Conservation (phyloP, 2,888 invertebrate genomes). For the Coecobrya sp. region DNA sequence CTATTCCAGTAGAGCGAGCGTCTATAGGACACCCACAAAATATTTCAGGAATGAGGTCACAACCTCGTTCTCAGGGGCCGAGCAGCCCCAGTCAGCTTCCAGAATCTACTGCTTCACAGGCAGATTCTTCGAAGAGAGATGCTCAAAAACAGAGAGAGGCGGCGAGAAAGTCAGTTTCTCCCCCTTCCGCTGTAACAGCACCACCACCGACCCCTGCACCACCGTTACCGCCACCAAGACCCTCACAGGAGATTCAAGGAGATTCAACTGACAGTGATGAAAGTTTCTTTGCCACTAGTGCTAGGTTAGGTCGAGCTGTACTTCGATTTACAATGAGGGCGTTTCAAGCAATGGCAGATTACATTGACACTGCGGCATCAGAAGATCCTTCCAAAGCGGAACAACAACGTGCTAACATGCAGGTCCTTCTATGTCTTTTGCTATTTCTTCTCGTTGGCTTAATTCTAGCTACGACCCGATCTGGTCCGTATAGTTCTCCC, state of each 20-base stretch:
- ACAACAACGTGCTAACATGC: conserved; percentile 89
- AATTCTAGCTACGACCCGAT: conserved; percentile 90
- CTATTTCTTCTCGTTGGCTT: conserved; percentile 93
- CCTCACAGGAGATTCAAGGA: not conserved
- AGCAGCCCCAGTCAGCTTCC: conserved; percentile 64
- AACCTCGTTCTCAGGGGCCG: conserved; percentile 15
- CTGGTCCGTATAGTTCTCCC: conserved; percentile 77
- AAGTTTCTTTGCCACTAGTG: conserved; percentile 78
- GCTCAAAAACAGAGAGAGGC: conserved; percentile 31
- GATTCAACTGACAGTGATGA: conserved; percentile 78
- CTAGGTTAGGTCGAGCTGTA: conserved; percentile 83
- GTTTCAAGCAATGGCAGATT: conserved; percentile 85
- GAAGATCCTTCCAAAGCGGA: conserved; percentile 84
- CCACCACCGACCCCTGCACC: not conserved
- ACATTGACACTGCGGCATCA: conserved; percentile 84
- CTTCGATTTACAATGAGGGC: conserved; percentile 83
- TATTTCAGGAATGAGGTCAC: conserved; percentile 1
- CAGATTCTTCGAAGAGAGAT: conserved; percentile 73
- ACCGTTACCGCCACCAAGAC: conserved; percentile 14
- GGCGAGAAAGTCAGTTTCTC: conserved; percentile 10
- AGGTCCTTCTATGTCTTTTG: conserved; percentile 93
- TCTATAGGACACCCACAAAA: conserved; percentile 55
- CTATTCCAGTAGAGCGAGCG: conserved; percentile 75
- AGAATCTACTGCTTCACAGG: conserved; percentile 59
- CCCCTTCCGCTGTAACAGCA: not conserved